These are phyloP conservation scores for Drosophila diplacantha DNA, from an alignment of 2,888 invertebrate genomes.

Conservation along the genomic window DNA sequence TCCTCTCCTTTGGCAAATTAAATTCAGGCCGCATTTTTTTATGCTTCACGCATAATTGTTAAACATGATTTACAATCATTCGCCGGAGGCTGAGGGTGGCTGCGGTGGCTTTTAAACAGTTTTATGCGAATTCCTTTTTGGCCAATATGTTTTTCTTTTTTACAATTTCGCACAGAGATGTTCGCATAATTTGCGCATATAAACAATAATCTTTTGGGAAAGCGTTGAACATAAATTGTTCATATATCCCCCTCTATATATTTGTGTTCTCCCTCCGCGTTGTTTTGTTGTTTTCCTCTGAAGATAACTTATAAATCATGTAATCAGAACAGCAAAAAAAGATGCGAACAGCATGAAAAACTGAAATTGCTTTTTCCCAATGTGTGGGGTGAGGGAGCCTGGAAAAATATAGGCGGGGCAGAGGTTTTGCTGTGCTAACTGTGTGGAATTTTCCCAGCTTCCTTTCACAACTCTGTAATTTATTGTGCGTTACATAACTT, in stretches of 20 bases:
- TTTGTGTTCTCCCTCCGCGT: constrained; percentile 33
- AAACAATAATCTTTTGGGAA: constrained; percentile 67
- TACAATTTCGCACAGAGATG: constrained; percentile 21
- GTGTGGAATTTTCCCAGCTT: constrained; percentile 40
- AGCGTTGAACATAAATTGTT: constrained; percentile 62
- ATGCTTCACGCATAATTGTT: constrained; percentile 58
- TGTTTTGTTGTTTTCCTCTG: constrained; percentile 49
- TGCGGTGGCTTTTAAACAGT: constrained; percentile 7
- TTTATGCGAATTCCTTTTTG: constrained; percentile 43
- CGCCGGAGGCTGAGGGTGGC: neutral
- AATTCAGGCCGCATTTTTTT: constrained; percentile 34
- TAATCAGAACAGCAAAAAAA: constrained; percentile 60
- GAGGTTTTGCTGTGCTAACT: constrained; percentile 50
- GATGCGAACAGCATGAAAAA: constrained; percentile 56
- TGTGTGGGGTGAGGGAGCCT: neutral
- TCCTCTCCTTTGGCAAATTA: constrained; percentile 36
- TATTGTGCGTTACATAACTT: constrained; percentile 71
- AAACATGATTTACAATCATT: constrained; percentile 61
- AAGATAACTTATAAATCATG: constrained; percentile 71
- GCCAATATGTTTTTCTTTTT: constrained; percentile 63
- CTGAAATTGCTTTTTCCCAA: constrained; percentile 66
- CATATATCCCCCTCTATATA: constrained; percentile 41
- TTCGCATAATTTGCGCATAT: constrained; percentile 64
- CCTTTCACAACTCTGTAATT: constrained; percentile 51
- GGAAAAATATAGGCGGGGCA: neutral